These are phyloP conservation scores for Sarcophaga carnaria DNA, from an alignment of 2,888 invertebrate species.

Conservation along the genomic window DNA sequence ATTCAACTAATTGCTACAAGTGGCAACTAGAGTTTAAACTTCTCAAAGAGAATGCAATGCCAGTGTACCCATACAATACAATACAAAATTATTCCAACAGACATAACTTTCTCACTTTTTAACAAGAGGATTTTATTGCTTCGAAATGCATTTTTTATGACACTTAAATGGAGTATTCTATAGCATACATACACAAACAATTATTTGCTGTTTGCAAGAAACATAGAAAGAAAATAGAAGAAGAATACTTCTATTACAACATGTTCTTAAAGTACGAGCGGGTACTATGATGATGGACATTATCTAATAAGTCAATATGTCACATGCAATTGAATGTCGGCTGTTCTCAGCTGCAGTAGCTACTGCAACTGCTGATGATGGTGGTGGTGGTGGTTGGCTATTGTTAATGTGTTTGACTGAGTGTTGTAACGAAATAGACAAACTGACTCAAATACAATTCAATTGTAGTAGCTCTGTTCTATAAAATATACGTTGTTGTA, in stretches of 20 bases:
- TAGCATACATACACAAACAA: too few species aligned
- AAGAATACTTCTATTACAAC: not conserved
- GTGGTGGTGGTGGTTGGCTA: too few species aligned
- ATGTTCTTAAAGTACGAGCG: not conserved
- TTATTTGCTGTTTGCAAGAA: not conserved
- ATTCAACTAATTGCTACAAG: not conserved
- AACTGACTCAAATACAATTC: not conserved
- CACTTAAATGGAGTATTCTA: not conserved
- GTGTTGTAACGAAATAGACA: not conserved
- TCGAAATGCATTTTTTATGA: not conserved
- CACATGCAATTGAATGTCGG: constrained; percentile 60
- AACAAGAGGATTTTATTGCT: constrained; percentile 3
- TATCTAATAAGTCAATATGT: constrained; percentile 67
- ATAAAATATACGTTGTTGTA: constrained; percentile 14
- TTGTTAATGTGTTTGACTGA: too few species aligned
- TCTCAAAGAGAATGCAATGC: too few species aligned
- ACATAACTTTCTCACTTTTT: constrained; percentile 25
- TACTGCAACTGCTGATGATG: not conserved
- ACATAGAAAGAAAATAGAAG: not conserved
- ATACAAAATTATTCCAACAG: not conserved
- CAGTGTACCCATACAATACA: too few species aligned
- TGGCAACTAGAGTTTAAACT: not conserved
- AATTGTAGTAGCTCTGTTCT: not conserved
- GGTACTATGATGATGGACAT: constrained; percentile 29
- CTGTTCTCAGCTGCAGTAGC: not conserved